phyloP scores from a whole-genome alignment of 2,113 vertebrate species.

The Mus pahari region DNA sequence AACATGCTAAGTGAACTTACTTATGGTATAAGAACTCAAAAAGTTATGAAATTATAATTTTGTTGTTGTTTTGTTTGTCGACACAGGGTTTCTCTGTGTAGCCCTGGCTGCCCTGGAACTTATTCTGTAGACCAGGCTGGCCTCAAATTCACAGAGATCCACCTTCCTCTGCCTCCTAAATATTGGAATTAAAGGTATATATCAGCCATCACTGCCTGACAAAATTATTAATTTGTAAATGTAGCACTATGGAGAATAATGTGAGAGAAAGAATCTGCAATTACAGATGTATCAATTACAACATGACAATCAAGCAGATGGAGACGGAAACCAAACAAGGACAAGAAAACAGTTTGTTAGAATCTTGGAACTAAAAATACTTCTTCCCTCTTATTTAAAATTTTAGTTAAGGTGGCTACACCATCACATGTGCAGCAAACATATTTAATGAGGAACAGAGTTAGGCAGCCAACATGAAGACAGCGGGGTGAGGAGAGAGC shows the following conservation, averaged over 20 bases:
- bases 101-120: not conserved
- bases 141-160: not conserved
- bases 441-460: slow-evolving; percentile 16
- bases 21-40: not conserved
- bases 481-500: not conserved
- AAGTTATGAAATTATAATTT: not conserved
- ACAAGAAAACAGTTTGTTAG: slow-evolving; percentile 4
- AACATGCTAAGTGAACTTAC: slow-evolving; percentile 23
- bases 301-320: not conserved
- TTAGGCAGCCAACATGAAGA: not conserved
- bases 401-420: not conserved
- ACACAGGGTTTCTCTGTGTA: not conserved
- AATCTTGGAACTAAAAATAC: not conserved
- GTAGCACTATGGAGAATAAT: not conserved
- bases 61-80: not conserved
- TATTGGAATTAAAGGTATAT: not conserved
- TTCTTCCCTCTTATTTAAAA: not conserved
- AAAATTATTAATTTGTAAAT: not conserved
- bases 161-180: not conserved
- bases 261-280: slow-evolving; percentile 34
- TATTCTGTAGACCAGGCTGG: not conserved
- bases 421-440: not conserved
- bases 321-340: not conserved
- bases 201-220: not conserved
- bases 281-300: not conserved